Evolutionary conservation across 2,113 vertebrate genomes (phyloP).

Genomic region (Oreochromis niloticus): DNA sequence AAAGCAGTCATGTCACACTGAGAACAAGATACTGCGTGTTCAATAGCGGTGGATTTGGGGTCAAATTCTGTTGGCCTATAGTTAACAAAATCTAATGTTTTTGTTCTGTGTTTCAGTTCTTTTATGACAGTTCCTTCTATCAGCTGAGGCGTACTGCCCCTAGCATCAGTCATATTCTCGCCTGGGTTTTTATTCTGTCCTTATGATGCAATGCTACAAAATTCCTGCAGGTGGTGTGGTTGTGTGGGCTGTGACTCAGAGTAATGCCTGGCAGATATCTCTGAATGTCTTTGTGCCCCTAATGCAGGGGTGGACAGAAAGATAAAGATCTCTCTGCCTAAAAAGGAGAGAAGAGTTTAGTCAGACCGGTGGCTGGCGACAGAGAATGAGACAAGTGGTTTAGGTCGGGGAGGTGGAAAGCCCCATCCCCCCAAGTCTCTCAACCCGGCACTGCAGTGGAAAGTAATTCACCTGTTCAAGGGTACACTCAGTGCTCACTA

Average conservation of each 20-base stretch:
- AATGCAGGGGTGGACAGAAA: slow-evolving; percentile 28
- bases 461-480: slow-evolving; percentile 17
- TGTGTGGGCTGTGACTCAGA: slow-evolving; percentile 25
- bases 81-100: not conserved
- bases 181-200: not conserved
- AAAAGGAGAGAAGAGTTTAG: slow-evolving; percentile 49
- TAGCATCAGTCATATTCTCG: not conserved
- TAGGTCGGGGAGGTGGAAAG: not conserved
- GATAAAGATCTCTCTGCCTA: slow-evolving; percentile 59
- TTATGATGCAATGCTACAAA: not conserved
- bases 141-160: not conserved
- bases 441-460: not conserved
- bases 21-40: not conserved
- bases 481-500: not conserved
- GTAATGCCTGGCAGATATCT: not conserved
- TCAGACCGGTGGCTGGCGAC: slow-evolving; percentile 40
- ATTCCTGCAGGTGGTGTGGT: slow-evolving; percentile 62
- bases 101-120: not conserved
- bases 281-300: slow-evolving; percentile 24
- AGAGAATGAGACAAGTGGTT: slow-evolving; percentile 38
- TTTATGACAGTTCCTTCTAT: not conserved
- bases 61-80: not conserved
- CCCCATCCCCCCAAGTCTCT: not conserved
- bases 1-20: slow-evolving; percentile 1
- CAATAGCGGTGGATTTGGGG: not conserved